Percentiles rank a stretch among this genome's conserved stretches.
These are phyloP conservation scores for Scatophagus argus DNA, from an alignment of 2,113 vertebrate genomes.

Conservation along the genomic window DNA sequence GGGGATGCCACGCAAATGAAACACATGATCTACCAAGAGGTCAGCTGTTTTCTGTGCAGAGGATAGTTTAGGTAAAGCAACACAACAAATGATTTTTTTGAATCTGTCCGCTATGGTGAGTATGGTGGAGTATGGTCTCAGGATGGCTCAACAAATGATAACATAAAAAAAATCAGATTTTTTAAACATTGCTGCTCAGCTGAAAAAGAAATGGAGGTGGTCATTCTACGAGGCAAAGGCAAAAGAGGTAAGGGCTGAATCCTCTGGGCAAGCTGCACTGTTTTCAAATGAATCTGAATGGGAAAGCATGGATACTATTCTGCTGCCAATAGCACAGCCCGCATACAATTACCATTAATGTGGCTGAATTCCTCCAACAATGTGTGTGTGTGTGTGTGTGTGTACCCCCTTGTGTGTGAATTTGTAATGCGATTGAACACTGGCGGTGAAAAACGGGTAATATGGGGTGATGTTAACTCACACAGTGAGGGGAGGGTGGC, in stretches of 20 bases:
- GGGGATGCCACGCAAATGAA: no score
- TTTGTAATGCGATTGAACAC: constrained; percentile 31
- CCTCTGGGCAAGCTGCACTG: constrained; percentile 21
- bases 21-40: no score
- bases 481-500: constrained; percentile 9
- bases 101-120: no score
- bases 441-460: constrained; percentile 47
- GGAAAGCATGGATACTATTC: constrained; percentile 41
- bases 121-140: no score
- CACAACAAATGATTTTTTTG: no score
- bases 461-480: constrained; percentile 72
- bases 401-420: constrained; percentile 15
- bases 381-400: constrained; percentile 19
- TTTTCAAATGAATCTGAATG: constrained; percentile 52
- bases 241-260: neutral
- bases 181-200: neutral
- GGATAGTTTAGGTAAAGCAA: no score
- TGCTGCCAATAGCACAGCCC: constrained; percentile 32
- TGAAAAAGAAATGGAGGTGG: neutral
- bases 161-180: neutral
- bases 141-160: no score
- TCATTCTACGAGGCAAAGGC: no score
- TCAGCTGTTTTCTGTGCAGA: no score
- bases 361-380: constrained; percentile 28
- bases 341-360: constrained; percentile 72